Evolutionary conservation across 2,888 invertebrate species (phyloP).

Genomic region (Habrosyne pyritoides): DNA sequence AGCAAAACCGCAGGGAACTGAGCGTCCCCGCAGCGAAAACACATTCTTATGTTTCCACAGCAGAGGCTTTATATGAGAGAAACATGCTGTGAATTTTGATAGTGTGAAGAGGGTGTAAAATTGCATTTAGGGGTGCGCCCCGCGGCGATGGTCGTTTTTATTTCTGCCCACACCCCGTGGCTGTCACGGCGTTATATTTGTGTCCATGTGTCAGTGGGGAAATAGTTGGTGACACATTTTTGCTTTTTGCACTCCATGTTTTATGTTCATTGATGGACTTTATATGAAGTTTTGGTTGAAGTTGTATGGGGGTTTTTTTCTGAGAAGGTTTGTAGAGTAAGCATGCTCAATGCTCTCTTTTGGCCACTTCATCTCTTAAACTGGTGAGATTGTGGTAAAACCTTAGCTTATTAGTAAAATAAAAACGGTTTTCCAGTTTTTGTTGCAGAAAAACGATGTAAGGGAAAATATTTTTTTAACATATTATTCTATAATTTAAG

Average conservation of each 20-base stretch:
- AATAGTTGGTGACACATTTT: background rate
- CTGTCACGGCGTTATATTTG: slow-evolving; percentile 16
- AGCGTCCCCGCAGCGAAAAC: slow-evolving; percentile 16
- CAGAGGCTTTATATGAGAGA: slow-evolving; percentile 49
- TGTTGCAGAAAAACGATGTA: no score
- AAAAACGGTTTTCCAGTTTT: no score
- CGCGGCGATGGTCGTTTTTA: slow-evolving; percentile 26
- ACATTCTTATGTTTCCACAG: slow-evolving; percentile 41
- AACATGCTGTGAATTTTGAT: slow-evolving; percentile 75
- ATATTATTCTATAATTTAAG: no score
- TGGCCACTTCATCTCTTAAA: no score
- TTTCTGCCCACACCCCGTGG: slow-evolving; percentile 19
- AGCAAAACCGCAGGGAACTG: background rate
- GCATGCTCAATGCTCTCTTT: no score
- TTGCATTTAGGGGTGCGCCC: slow-evolving; percentile 59
- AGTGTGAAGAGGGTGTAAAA: slow-evolving; percentile 63
- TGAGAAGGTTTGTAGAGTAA: no score
- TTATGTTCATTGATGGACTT: background rate
- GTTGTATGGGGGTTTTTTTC: background rate
- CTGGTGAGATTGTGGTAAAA: no score
- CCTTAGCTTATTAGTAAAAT: no score
- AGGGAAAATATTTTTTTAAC: no score
- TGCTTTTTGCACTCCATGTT: background rate
- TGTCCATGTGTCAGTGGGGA: background rate
- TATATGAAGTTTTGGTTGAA: background rate